A percentile compares a stretch with the other conserved stretches of the same genome.
Conservation (phyloP, 2,797 vertebrate species). For the Manis javanica region DNA sequence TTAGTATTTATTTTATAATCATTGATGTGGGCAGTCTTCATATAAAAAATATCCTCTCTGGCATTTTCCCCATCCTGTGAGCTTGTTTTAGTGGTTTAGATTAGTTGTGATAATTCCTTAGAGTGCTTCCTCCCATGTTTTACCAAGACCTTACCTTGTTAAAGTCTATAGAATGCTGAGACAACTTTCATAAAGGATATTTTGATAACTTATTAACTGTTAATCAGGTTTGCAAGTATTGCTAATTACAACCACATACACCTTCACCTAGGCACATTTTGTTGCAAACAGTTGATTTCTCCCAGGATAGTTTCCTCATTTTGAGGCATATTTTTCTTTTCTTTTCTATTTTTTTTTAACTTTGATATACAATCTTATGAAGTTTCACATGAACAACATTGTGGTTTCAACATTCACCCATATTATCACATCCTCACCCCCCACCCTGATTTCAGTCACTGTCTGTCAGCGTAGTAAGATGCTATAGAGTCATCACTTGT, state of each 20-base stretch:
- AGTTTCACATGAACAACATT: too few species aligned
- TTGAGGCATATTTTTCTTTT: not conserved
- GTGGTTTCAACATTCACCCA: too few species aligned
- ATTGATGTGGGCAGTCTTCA: constrained; percentile 42
- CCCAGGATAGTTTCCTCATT: not conserved
- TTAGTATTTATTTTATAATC: constrained; percentile 1
- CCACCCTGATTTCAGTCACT: too few species aligned
- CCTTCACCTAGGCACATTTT: not conserved
- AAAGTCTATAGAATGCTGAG: not conserved
- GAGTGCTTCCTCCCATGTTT: not conserved
- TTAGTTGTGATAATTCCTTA: not conserved
- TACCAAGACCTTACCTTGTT: constrained; percentile 10
- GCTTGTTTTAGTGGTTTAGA: constrained; percentile 3
- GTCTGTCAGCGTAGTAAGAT: too few species aligned
- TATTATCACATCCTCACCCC: too few species aligned
- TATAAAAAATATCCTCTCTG: not conserved
- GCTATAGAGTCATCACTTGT: too few species aligned
- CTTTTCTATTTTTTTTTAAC: too few species aligned
- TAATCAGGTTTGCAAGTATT: not conserved
- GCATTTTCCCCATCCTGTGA: not conserved
- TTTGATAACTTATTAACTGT: not conserved
- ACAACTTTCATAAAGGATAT: not conserved
- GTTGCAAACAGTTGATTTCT: constrained; percentile 39
- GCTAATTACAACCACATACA: not conserved
- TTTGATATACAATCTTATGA: too few species aligned